Conservation (phyloP, 2,888 invertebrate genomes). For the Conistra vaccinii region DNA sequence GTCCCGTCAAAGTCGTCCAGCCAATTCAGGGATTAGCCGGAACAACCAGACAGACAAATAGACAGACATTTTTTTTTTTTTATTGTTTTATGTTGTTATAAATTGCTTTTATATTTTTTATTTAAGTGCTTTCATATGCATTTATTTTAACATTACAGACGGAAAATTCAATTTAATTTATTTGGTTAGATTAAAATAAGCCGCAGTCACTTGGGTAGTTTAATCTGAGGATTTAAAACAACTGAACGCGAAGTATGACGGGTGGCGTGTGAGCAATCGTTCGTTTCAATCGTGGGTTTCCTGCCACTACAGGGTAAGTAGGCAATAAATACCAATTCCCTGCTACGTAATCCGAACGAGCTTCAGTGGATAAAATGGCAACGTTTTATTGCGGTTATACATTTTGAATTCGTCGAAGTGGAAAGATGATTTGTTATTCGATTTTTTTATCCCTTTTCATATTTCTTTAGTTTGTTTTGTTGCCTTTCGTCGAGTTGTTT, state of each 20-base stretch:
- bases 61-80: too few relatives aligned
- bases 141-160: too few relatives aligned
- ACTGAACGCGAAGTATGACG: conserved; percentile 45
- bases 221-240: conserved; percentile 43
- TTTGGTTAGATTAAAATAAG: neutral
- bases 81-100: too few relatives aligned
- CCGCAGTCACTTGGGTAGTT: conserved; percentile 1
- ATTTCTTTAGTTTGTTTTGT: conserved; percentile 18
- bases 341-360: conserved; percentile 54
- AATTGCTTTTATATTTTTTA: too few relatives aligned
- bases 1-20: too few relatives aligned
- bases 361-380: conserved; percentile 55
- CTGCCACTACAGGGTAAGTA: conserved; percentile 53
- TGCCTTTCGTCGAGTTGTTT: neutral
- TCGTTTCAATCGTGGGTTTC: conserved; percentile 54
- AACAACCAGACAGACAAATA: too few relatives aligned
- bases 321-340: conserved; percentile 62
- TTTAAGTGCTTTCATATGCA: too few relatives aligned
- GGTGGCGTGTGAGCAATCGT: conserved; percentile 63
- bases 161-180: too few relatives aligned
- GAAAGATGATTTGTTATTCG: conserved; percentile 54
- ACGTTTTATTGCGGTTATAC: conserved; percentile 55
- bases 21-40: too few relatives aligned
- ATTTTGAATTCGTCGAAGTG: conserved; percentile 56
- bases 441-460: conserved; percentile 23